Evolutionary conservation across 2,113 vertebrate genomes (phyloP).

Genomic region (Carassius carassius): DNA sequence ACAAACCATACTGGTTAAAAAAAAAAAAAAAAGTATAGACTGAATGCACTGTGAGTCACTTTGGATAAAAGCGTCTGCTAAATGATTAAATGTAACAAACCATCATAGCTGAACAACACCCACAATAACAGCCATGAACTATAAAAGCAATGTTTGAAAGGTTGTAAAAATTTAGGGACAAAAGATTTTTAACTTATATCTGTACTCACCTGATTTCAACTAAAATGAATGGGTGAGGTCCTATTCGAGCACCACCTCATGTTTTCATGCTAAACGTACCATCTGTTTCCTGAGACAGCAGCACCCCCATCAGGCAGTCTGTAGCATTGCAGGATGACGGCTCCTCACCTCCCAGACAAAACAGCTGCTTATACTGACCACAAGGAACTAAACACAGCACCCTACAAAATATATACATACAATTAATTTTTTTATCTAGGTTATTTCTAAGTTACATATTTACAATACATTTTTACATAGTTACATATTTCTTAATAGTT

Average conservation of each 20-base stretch:
- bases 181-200: neutral
- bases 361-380: conserved; percentile 73
- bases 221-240: no score
- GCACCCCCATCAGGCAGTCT: conserved; percentile 77
- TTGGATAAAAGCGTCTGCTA: no score
- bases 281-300: conserved; percentile 53
- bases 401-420: conserved; percentile 65
- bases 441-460: neutral
- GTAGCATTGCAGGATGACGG: conserved; percentile 77
- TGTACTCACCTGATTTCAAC: neutral
- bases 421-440: neutral
- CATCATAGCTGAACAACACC: neutral
- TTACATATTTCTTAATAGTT: neutral
- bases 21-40: no score
- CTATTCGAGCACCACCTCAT: neutral
- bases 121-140: neutral
- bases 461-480: no score
- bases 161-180: neutral
- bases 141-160: neutral
- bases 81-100: neutral
- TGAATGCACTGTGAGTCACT: no score
- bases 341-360: conserved; percentile 78
- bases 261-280: neutral
- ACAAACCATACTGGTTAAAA: no score
- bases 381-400: conserved; percentile 75